Conservation (phyloP, 1,140 invertebrate species). For the Polypedilum vanderplanki region DNA sequence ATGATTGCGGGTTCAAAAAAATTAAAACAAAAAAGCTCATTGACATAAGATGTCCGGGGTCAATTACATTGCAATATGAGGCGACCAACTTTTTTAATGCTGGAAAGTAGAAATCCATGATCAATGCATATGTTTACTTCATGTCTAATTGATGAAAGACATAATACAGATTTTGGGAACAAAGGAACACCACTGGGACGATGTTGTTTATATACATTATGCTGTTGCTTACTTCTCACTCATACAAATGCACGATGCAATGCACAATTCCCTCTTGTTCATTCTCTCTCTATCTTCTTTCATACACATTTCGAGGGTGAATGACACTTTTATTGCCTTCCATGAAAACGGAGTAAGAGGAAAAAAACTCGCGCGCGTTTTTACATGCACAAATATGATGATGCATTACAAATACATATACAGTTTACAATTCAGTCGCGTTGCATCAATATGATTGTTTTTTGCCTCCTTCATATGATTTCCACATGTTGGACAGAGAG, state of each 20-base stretch:
- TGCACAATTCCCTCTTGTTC: background rate
- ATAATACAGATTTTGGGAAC: background rate
- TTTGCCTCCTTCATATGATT: constrained; percentile 22
- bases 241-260: background rate
- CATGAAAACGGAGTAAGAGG: background rate
- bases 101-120: background rate
- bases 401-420: background rate
- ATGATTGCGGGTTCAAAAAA: constrained; percentile 8
- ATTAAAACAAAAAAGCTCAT: constrained; percentile 21
- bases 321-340: constrained; percentile 26
- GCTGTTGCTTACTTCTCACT: constrained; percentile 10
- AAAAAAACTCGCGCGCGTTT: background rate
- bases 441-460: background rate
- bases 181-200: background rate
- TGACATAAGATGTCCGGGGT: constrained; percentile 19
- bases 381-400: constrained; percentile 18
- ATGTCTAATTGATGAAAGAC: background rate
- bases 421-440: background rate
- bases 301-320: constrained; percentile 16
- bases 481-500: constrained; percentile 21
- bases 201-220: background rate
- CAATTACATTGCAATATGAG: constrained; percentile 25
- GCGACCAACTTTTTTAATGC: background rate
- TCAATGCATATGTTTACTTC: background rate
- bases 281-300: background rate